Base-by-base conservation (phyloP, 1,140 invertebrate genomes). In the Acromyrmex echinatior region DNA sequence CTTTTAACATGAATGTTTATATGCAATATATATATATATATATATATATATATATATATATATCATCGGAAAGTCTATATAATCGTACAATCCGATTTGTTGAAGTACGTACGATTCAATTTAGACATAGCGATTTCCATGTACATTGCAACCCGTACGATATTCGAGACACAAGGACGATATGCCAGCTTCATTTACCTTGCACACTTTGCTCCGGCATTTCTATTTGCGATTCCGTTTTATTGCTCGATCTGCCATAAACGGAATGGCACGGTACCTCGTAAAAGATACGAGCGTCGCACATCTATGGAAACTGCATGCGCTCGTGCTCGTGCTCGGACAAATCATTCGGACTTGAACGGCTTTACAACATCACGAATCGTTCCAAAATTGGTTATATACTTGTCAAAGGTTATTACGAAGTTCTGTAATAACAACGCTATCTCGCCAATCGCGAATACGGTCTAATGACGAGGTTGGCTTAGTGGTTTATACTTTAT, bases 181-280 rank as follows among this genome's bases (percentile, higher is more conserved):
- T 86, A 88, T 65, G 71, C 21, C 62, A 39, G 51, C 39, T 76
- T 90, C 86, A 79, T 89, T 77, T 63, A 35, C 45, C 49, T 31
- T 12, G 79, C 25, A 80, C 21, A 56, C 87, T 82, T 84, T 53
- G 51, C 76, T 86, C 58, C 28, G 76, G 53, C 66, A 71, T 78
- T 77, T 66, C 60, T 70, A 84, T 86, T 88, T 58, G 80, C 87
- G 87, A 92, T 92, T 92, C 79, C 88, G 77, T 91, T 92, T 93
- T 92, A 92, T 91, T 87, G 78, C 88, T 16, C 74, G 74, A 91
- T 89, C 71, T 68, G 68, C 79, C 74, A 85, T 91, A 91, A 92
- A 92, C 86, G 90, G 21, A 82, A 76, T 71, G 63, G 77, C 79
- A 39, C 35, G 28, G 21, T 66, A 81, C 56, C 70, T 87, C 87